Conservation (phyloP, 2,888 invertebrate genomes). For the Heliconius sara region DNA sequence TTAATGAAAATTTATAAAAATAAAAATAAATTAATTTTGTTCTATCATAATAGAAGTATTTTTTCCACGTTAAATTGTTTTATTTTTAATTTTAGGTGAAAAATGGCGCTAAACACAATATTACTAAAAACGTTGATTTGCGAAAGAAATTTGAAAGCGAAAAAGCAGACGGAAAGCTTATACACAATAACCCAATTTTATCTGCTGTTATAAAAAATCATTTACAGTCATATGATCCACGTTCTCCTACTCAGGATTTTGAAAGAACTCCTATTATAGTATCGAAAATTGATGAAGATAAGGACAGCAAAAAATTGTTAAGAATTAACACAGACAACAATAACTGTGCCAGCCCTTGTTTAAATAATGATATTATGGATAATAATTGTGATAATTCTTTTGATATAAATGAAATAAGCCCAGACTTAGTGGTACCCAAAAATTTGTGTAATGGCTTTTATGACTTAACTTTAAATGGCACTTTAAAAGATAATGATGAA, state of each 20-base stretch:
- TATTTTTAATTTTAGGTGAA: slow-evolving; percentile 66
- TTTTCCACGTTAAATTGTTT: slow-evolving; percentile 5
- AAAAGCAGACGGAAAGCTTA: slow-evolving; percentile 68
- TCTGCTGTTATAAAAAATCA: slow-evolving; percentile 79
- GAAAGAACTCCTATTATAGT: slow-evolving; percentile 83
- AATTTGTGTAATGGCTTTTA: slow-evolving; percentile 72
- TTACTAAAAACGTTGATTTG: slow-evolving; percentile 79
- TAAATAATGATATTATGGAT: slow-evolving; percentile 55
- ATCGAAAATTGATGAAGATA: slow-evolving; percentile 58
- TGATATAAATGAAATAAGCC: slow-evolving; percentile 59
- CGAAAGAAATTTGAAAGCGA: slow-evolving; percentile 76
- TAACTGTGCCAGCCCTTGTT: slow-evolving; percentile 59
- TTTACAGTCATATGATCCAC: slow-evolving; percentile 81
- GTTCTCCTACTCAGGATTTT: slow-evolving; percentile 85
- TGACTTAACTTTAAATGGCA: slow-evolving; percentile 70
- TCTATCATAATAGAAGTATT: background rate
- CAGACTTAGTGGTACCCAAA: slow-evolving; percentile 68
- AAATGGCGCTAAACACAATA: slow-evolving; percentile 70
- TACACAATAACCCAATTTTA: slow-evolving; percentile 77
- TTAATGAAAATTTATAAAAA: background rate
- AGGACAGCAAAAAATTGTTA: slow-evolving; percentile 48
- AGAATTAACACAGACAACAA: slow-evolving; percentile 47
- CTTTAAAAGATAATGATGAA: slow-evolving; percentile 66
- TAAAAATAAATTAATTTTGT: background rate
- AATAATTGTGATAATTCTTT: slow-evolving; percentile 59